Evolutionary conservation across 2,888 invertebrate genomes (phyloP).

Genomic region (Tetheella fluctuosa): DNA sequence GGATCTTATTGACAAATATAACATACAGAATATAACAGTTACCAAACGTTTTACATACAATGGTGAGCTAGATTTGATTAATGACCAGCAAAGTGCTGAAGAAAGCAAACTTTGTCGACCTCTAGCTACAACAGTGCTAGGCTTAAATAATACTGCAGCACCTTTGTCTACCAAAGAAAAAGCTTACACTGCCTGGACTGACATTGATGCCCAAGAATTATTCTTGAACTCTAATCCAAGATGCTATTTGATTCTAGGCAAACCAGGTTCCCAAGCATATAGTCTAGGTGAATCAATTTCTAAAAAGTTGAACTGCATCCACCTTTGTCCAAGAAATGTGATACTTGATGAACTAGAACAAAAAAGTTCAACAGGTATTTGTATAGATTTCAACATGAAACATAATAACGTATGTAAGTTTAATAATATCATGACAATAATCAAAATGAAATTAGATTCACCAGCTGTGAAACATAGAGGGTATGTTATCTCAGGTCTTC

Average conservation of each 20-base stretch:
- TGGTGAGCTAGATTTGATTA: conserved; percentile 43
- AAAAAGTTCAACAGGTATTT: conserved; percentile 80
- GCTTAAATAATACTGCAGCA: conserved; percentile 65
- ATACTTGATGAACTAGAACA: conserved; percentile 84
- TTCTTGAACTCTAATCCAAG: conserved; percentile 80
- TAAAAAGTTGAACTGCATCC: conserved; percentile 82
- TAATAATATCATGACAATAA: conserved; percentile 77
- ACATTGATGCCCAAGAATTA: conserved; percentile 77
- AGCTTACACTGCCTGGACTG: conserved; percentile 71
- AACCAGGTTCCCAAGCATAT: conserved; percentile 81
- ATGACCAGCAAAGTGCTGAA: conserved; percentile 25
- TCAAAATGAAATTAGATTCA: conserved; percentile 79
- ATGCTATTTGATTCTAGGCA: conserved; percentile 84
- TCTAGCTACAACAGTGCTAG: conserved; percentile 65
- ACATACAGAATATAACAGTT: conserved; percentile 41
- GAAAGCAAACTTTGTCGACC: conserved; percentile 34
- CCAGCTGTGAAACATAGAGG: conserved; percentile 84
- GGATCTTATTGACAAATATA: conserved; percentile 48
- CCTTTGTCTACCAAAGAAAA: conserved; percentile 46
- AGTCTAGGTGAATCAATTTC: conserved; percentile 83
- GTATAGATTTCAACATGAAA: conserved; percentile 84
- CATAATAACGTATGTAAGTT: conserved; percentile 78
- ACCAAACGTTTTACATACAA: conserved; percentile 48
- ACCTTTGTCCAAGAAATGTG: conserved; percentile 83
- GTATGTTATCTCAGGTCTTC: conserved; percentile 87